phyloP scores from a whole-genome alignment of 2,888 invertebrate species.

The Leptinotarsa rubiginosa region DNA sequence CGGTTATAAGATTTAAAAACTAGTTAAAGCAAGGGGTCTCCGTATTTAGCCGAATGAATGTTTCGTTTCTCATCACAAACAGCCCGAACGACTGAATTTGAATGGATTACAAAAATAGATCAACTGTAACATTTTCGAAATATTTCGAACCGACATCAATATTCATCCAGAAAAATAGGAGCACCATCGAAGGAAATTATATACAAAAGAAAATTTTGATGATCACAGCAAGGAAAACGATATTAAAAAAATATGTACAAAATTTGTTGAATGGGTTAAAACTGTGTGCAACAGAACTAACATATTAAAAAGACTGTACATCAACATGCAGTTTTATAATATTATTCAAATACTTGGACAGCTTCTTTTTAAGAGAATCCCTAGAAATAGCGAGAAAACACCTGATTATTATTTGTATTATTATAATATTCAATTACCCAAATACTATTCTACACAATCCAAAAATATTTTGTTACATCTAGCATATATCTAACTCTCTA shows the following conservation, averaged over 20 bases:
- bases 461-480: slow-evolving; percentile 66
- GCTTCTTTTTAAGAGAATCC: slow-evolving; percentile 45
- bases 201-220: slow-evolving; percentile 51
- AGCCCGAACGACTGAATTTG: background rate
- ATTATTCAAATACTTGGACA: slow-evolving; percentile 42
- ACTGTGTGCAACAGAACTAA: slow-evolving; percentile 44
- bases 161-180: slow-evolving; percentile 23
- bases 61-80: slow-evolving; percentile 5
- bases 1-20: slow-evolving; percentile 50
- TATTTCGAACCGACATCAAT: background rate
- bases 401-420: slow-evolving; percentile 57
- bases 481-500: slow-evolving; percentile 59
- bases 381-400: slow-evolving; percentile 55
- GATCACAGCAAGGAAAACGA: slow-evolving; percentile 56
- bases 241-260: slow-evolving; percentile 53
- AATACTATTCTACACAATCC: slow-evolving; percentile 65
- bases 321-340: slow-evolving; percentile 48
- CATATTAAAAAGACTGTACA: slow-evolving; percentile 42
- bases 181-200: slow-evolving; percentile 43
- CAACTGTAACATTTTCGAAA: background rate
- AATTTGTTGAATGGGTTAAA: slow-evolving; percentile 45
- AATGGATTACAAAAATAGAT: background rate
- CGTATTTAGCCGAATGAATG: slow-evolving; percentile 37
- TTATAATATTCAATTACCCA: slow-evolving; percentile 49
- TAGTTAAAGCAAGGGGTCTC: slow-evolving; percentile 41